Evolutionary conservation across 2,797 vertebrate genomes (phyloP), one percentile per base, ranked within the genome.

Genomic region (Peromyscus attwateri): DNA sequence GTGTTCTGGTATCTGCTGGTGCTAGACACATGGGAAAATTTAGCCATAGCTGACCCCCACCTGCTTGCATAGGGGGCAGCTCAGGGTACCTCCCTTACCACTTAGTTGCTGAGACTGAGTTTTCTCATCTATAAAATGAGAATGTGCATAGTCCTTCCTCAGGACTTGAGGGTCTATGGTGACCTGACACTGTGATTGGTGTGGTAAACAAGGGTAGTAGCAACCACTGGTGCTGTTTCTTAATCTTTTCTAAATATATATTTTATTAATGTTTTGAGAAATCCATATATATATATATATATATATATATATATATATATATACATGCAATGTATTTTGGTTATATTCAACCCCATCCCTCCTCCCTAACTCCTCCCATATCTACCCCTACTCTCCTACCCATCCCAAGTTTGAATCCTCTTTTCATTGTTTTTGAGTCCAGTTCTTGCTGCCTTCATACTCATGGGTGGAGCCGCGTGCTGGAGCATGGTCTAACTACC

Each of bases 91-190:
- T 6, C 55, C 64, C 31, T 73, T 25, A n/a, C 2, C 31, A 6
- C 2, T 23, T 77, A 46, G 25, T 31, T 13, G 10, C 73, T 91
- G 77, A 17, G 70, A 40, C 40, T 0, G 27, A 40, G 49, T 75
- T 85, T 89, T 76, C 49, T 75, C 29, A 37, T 40, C 79, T 70
- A 6, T 79, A 34, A 73, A 60, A 34, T 43, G 11, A 9, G 6
- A 2, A n/a, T 57, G 7, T 9, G 4, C 2, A 14, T 31, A 46
- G 16, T 19, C 16, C 19, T 34, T 23, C n/a, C 25, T 60, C 0
- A 17, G 25, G 55, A 43, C 9, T 12, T 6, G 49, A 87, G 31
- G 46, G 23, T 12, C 13, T 1, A 1, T 14, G 0, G 0, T 27
- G 34, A 9, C 2, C 57, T 0, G 4, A 62, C n/a, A 27, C 49